Evolutionary conservation across 2,888 invertebrate genomes (phyloP).

Genomic region (Tridacna gigas): DNA sequence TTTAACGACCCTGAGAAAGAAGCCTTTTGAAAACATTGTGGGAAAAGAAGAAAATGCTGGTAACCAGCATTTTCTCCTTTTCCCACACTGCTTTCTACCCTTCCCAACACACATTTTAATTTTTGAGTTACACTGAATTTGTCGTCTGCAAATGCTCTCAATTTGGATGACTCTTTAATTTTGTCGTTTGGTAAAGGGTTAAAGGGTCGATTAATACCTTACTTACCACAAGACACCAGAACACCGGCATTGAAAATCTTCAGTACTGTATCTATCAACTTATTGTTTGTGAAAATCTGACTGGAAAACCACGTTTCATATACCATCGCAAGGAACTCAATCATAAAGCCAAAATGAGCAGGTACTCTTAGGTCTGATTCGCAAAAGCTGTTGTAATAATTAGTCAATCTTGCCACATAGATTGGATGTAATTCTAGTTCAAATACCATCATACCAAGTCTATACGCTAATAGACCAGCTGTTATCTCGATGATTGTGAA

Average conservation of each 20-base stretch:
- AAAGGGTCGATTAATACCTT: too few species aligned
- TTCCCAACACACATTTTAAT: too few species aligned
- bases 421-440: constrained; percentile 62
- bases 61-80: not conserved
- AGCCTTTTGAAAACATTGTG: not conserved
- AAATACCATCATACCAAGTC: constrained; percentile 64
- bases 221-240: constrained; percentile 71
- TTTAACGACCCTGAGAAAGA: too few species aligned
- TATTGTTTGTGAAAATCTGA: constrained; percentile 59
- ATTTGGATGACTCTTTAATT: not conserved
- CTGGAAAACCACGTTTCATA: constrained; percentile 69
- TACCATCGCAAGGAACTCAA: constrained; percentile 70
- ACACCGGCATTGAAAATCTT: constrained; percentile 67
- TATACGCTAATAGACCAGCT: constrained; percentile 67
- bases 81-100: not conserved
- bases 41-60: not conserved
- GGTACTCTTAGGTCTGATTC: constrained; percentile 69
- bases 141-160: not conserved
- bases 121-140: not conserved
- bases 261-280: constrained; percentile 60
- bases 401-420: constrained; percentile 53
- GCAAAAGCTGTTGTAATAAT: constrained; percentile 63
- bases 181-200: not conserved
- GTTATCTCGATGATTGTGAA: constrained; percentile 60
- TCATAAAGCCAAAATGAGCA: constrained; percentile 64